These are phyloP conservation scores for Orchesella cincta DNA, from an alignment of 1,140 invertebrate genomes.

Conservation along the genomic window DNA sequence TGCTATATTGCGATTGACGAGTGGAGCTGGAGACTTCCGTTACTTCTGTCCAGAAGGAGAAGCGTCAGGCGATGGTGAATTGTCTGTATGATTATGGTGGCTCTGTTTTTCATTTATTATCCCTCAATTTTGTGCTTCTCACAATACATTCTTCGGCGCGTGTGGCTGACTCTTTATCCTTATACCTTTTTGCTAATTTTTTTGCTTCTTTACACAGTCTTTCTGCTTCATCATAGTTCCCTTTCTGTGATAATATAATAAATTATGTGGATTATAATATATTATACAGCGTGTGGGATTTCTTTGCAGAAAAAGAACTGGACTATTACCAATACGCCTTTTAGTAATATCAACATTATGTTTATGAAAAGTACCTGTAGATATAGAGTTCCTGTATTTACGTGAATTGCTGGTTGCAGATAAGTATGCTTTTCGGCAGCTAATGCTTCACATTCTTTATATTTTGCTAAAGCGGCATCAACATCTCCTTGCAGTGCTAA, in stretches of 20 bases:
- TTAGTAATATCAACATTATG: neutral
- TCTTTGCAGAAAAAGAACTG: no score
- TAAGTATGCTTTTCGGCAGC: constrained; percentile 43
- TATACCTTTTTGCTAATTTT: constrained; percentile 33
- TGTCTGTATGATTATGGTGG: no score
- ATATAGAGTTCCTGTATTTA: constrained; percentile 42
- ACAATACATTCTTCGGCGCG: constrained; percentile 43
- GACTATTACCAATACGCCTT: no score
- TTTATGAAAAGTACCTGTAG: constrained; percentile 38
- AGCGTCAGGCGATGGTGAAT: no score
- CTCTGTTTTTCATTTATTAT: no score
- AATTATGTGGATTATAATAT: no score
- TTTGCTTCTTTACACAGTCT: constrained; percentile 42
- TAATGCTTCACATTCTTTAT: constrained; percentile 38
- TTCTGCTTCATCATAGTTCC: constrained; percentile 43
- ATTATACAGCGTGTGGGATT: no score
- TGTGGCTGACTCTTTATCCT: constrained; percentile 37
- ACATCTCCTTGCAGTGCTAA: constrained; percentile 45
- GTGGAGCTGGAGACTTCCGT: no score
- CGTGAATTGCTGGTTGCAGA: constrained; percentile 41
- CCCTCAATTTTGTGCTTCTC: constrained; percentile 49
- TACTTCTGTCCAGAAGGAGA: no score
- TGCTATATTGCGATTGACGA: no score
- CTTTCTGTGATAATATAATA: constrained; percentile 39
- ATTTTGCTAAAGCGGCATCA: constrained; percentile 39